phyloP scores from a whole-genome alignment of 2,888 invertebrate genomes.

The Drosophila paracracens region DNA sequence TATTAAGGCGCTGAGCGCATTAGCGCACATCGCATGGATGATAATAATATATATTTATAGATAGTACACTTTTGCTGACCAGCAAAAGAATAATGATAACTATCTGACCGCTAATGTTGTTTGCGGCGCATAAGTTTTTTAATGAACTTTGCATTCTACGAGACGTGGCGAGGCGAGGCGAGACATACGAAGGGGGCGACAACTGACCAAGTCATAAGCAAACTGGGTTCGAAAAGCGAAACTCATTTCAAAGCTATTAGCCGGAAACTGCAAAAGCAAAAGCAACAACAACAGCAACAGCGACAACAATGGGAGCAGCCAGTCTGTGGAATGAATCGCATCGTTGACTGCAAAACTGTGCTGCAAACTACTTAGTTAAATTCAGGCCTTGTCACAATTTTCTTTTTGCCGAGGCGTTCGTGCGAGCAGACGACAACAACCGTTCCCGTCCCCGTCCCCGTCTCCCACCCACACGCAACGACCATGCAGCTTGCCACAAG shows the following conservation, averaged over 20 bases:
- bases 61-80: conserved; percentile 12
- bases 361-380: conserved; percentile 30
- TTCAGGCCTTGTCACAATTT: conserved; percentile 40
- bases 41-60: conserved; percentile 18
- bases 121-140: conserved; percentile 38
- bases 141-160: conserved; percentile 52
- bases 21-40: neutral
- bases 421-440: conserved; percentile 28
- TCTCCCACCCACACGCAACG: neutral
- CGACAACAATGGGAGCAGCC: conserved; percentile 9
- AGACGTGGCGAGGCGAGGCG: neutral
- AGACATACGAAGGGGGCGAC: conserved; percentile 5
- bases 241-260: conserved; percentile 79
- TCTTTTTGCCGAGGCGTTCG: conserved; percentile 52
- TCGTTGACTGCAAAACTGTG: conserved; percentile 20
- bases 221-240: conserved; percentile 59
- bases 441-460: neutral
- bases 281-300: conserved; percentile 9
- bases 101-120: conserved; percentile 53
- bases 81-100: conserved; percentile 17
- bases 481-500: neutral
- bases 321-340: conserved; percentile 18
- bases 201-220: conserved; percentile 35
- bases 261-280: conserved; percentile 50
- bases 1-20: neutral